Conservation (phyloP, 2,888 invertebrate genomes). For the Drosophila pegasa region DNA sequence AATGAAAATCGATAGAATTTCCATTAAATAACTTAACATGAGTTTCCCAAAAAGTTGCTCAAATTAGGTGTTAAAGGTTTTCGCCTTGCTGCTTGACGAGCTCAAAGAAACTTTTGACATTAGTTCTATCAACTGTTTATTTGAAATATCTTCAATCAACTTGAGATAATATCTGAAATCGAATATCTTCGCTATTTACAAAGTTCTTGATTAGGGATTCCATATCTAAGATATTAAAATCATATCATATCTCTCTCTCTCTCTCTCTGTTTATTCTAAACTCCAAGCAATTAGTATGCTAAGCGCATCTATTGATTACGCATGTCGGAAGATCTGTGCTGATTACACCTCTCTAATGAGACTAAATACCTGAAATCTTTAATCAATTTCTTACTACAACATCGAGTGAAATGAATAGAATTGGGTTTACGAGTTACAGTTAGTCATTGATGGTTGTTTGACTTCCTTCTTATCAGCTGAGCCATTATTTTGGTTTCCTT, state of each 20-base stretch:
- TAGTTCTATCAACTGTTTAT: too few species aligned
- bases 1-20: slow-evolving; percentile 34
- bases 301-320: neutral
- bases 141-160: neutral
- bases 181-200: neutral
- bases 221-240: neutral
- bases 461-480: slow-evolving; percentile 28
- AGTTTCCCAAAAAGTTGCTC: neutral
- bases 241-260: neutral
- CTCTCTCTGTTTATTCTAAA: neutral
- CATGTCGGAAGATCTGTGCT: neutral
- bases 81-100: neutral
- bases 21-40: slow-evolving; percentile 24
- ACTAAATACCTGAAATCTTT: neutral
- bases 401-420: slow-evolving; percentile 14
- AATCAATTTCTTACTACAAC: neutral
- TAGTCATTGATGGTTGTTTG: slow-evolving; percentile 21
- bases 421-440: slow-evolving; percentile 32
- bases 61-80: slow-evolving; percentile 6
- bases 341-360: neutral
- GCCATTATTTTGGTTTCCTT: slow-evolving; percentile 36
- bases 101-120: neutral
- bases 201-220: neutral
- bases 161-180: neutral
- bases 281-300: neutral